These are phyloP conservation scores for Helobdella robusta DNA, from an alignment of 2,888 invertebrate species.

Conservation along the genomic window DNA sequence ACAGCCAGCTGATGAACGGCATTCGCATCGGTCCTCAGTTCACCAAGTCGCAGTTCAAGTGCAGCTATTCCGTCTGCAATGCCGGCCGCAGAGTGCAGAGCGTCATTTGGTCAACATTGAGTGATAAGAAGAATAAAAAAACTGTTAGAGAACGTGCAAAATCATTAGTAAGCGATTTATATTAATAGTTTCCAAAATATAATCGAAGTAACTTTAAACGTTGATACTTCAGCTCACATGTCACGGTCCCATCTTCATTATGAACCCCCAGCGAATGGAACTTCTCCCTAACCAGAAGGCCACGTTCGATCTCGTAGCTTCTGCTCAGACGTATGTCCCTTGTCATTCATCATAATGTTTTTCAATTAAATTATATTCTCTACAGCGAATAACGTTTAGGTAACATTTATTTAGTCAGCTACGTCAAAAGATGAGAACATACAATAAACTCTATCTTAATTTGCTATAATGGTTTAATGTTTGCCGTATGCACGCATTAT, in stretches of 20 bases:
- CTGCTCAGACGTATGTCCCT: not conserved
- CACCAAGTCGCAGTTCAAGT: constrained; percentile 43
- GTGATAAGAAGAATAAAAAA: not conserved
- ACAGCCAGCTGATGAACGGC: constrained; percentile 56
- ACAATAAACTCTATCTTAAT: too few species aligned
- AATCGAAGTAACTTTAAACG: not conserved
- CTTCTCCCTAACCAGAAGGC: not conserved
- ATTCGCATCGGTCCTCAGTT: constrained; percentile 60
- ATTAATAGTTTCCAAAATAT: not conserved
- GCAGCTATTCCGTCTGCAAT: constrained; percentile 46
- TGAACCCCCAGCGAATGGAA: not conserved
- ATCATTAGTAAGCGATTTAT: not conserved
- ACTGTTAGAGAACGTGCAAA: not conserved
- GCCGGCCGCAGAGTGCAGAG: constrained; percentile 49
- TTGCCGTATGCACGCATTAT: too few species aligned
- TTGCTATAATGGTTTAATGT: too few species aligned
- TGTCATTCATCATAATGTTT: too few species aligned
- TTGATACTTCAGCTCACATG: not conserved
- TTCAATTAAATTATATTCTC: too few species aligned
- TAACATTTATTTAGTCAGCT: too few species aligned
- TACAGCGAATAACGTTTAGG: too few species aligned
- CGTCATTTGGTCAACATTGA: constrained; percentile 43
- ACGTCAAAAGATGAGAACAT: too few species aligned
- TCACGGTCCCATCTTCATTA: not conserved
- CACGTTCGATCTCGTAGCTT: not conserved